A percentile compares a stretch with the other conserved stretches of the same genome.
phyloP scores from a whole-genome alignment of 2,797 vertebrate genomes.

The Pteronotus mesoamericanus region DNA sequence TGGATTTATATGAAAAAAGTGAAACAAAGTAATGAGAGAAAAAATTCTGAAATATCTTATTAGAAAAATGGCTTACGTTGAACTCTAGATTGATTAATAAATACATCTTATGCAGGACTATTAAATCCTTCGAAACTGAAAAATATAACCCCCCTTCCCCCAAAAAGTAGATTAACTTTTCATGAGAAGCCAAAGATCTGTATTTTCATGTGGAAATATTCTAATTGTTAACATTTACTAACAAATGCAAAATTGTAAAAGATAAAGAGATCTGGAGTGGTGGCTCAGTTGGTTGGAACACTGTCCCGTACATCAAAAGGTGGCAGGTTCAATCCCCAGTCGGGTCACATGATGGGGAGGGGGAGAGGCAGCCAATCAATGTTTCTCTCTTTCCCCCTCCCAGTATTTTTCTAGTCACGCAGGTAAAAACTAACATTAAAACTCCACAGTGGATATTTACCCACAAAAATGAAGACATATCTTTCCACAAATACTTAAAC shows the following conservation, averaged over 20 bases:
- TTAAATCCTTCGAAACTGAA: not conserved
- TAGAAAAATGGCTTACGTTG: not conserved
- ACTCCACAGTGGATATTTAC: not conserved
- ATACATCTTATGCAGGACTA: not conserved
- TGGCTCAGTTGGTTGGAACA: not conserved
- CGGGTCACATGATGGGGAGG: no score
- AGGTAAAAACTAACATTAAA: not conserved
- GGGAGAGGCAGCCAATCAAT: not conserved
- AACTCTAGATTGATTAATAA: slow-evolving; percentile 2
- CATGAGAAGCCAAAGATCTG: not conserved
- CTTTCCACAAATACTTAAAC: not conserved
- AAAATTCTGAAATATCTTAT: not conserved
- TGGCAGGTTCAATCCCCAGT: not conserved
- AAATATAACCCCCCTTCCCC: not conserved
- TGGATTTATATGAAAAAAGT: not conserved
- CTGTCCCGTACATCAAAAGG: not conserved
- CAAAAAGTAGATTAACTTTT: not conserved
- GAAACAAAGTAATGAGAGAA: not conserved
- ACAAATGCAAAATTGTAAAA: not conserved
- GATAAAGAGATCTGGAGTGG: not conserved
- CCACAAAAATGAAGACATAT: not conserved
- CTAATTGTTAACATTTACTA: not conserved
- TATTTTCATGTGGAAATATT: not conserved
- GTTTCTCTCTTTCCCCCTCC: not conserved
- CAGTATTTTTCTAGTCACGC: not conserved